Conservation (phyloP, 2,888 invertebrate species). For the Elegia similella region DNA sequence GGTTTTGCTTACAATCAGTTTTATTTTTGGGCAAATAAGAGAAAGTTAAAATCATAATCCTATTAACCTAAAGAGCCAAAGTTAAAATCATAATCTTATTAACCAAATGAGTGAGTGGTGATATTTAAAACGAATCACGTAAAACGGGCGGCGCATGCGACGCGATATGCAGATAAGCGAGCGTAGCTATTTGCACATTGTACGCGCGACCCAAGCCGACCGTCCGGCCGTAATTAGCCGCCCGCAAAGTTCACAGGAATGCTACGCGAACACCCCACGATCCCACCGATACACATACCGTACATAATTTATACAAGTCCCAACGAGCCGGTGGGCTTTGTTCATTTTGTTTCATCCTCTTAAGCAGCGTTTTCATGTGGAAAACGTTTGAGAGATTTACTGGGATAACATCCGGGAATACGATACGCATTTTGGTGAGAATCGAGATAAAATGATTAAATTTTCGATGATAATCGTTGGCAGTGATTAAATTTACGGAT, state of each 20-base stretch:
- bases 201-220: constrained; percentile 43
- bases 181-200: constrained; percentile 60
- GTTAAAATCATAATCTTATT: too few species aligned
- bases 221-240: constrained; percentile 59
- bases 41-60: too few species aligned
- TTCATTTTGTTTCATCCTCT: constrained; percentile 38
- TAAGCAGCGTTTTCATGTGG: constrained; percentile 26
- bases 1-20: too few species aligned
- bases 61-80: too few species aligned
- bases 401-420: constrained; percentile 21
- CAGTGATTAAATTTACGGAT: not conserved
- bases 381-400: constrained; percentile 24
- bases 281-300: constrained; percentile 37
- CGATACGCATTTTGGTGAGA: constrained; percentile 20
- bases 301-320: constrained; percentile 45
- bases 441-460: constrained; percentile 1
- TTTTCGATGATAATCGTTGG: not conserved
- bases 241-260: constrained; percentile 64
- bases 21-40: too few species aligned
- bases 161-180: constrained; percentile 54
- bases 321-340: constrained; percentile 34
- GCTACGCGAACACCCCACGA: constrained; percentile 49
- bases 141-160: constrained; percentile 29
- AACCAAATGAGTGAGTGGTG: not conserved
- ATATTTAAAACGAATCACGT: constrained; percentile 31